These are phyloP conservation scores for Cosmorhoe ocellata DNA, from an alignment of 2,888 invertebrate genomes.

Conservation along the genomic window DNA sequence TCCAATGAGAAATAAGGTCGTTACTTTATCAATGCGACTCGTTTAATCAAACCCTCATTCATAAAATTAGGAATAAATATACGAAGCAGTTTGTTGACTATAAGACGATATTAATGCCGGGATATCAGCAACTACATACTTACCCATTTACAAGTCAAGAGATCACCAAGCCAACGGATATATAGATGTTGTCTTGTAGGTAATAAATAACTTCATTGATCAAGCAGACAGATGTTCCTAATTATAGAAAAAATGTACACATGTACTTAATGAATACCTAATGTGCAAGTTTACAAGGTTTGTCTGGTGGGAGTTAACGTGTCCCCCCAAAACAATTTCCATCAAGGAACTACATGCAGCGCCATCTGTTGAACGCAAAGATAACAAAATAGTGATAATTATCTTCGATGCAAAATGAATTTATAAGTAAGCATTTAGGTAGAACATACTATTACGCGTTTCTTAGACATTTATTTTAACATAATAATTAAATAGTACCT, in stretches of 20 bases:
- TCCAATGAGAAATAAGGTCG: conserved; percentile 24
- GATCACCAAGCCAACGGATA: conserved; percentile 18
- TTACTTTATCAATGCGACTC: conserved; percentile 16
- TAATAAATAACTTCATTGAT: conserved; percentile 7
- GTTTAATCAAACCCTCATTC: conserved; percentile 26
- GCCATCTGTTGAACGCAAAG: conserved; percentile 22
- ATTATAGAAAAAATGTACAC: neutral
- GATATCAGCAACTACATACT: conserved; percentile 12
- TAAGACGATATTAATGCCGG: conserved; percentile 8
- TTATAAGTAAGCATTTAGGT: too few relatives aligned
- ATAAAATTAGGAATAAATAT: conserved; percentile 20
- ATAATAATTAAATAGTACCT: neutral
- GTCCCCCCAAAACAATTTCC: neutral
- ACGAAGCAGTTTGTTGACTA: conserved; percentile 16
- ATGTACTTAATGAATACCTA: neutral
- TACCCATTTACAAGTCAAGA: conserved; percentile 10
- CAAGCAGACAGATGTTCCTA: neutral
- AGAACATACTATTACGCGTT: neutral
- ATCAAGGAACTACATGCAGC: conserved; percentile 9
- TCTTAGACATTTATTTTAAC: conserved; percentile 13
- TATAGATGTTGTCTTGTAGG: conserved; percentile 1
- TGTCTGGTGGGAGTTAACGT: neutral
- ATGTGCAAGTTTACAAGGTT: conserved; percentile 5
- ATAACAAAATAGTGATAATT: too few relatives aligned
- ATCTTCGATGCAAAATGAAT: too few relatives aligned